These are phyloP conservation scores for Myripristis jacobus DNA, from an alignment of 2,797 vertebrate species.

Conservation along the genomic window DNA sequence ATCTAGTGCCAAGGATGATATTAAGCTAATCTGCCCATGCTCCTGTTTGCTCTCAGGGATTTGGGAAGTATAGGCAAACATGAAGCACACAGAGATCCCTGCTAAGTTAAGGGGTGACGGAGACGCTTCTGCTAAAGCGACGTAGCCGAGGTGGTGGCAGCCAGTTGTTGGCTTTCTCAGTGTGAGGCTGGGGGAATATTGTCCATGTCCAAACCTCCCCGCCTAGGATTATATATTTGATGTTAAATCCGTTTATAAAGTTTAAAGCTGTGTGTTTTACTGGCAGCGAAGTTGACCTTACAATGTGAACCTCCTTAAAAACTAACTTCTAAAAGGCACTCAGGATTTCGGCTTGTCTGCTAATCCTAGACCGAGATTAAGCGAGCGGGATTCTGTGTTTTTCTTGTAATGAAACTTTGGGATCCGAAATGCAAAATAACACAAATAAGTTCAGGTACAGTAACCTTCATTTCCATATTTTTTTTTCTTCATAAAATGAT, in stretches of 20 bases:
- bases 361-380: conserved; percentile 3
- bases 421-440: neutral
- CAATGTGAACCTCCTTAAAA: conserved; percentile 48
- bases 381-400: neutral
- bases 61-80: conserved; percentile 79
- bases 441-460: too few relatives aligned
- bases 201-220: conserved; percentile 50
- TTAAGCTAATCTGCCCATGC: conserved; percentile 77
- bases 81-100: conserved; percentile 57
- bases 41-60: conserved; percentile 79
- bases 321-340: conserved; percentile 58
- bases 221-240: conserved; percentile 66
- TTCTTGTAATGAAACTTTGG: neutral
- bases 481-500: too few relatives aligned
- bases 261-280: conserved; percentile 70
- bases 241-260: conserved; percentile 53
- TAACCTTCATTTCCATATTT: too few relatives aligned
- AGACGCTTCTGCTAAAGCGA: conserved; percentile 64
- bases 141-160: conserved; percentile 26
- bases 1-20: conserved; percentile 71
- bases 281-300: conserved; percentile 61
- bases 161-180: conserved; percentile 72
- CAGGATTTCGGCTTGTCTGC: conserved; percentile 28
- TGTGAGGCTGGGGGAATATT: conserved; percentile 60
- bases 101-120: conserved; percentile 56